Base-by-base conservation (phyloP, 2,113 vertebrate genomes). In the Leiothrix lutea region DNA sequence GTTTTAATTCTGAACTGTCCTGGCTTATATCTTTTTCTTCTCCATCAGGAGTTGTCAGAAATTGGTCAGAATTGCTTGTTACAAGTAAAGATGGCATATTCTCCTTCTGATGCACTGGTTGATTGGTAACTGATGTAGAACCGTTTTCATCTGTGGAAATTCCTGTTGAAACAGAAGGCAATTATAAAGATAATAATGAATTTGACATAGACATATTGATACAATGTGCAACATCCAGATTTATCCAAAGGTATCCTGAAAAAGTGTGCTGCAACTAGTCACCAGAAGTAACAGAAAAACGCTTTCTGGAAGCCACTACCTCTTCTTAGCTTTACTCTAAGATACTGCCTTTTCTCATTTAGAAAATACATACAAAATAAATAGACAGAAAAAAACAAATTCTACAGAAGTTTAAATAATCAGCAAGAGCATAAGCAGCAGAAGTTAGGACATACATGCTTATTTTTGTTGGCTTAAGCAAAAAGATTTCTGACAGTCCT, bases 1-100 rank as follows among this genome's bases (percentile, higher is more conserved):
- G 98, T 96, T 99, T 99, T 62, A 98, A 95, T 67, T 99, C 98
- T 6, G 98, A 97, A 92, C 91, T 97, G 38, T 97, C 98, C 62
- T 98, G 95, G 12, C 97, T 94, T 56, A 97, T 96, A 73, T 97
- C 98, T 90, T 98, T 99, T 86, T 99, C 99, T 26, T 98, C 98
- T 36, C 98, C 98, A 28, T 99, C 99, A 4, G 99, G 99, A 21
- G 99, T 99, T 11, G 99, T 99, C 93, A 98, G 97, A 81, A 99
- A 99, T 83, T 98, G 98, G 96, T 99, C 99, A 2, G 99, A 99
- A 94, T 96, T 98, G 94, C 99, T 99, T n/a, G 98, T 98, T 72
- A 98, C 90, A 69, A 98, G 97, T 60, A 98, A 80, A 11, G 99
- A 98, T 4, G 96, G 80, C 7, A n/a, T 72, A 51, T 57, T 98